Base-by-base conservation (phyloP, 2,888 invertebrate genomes). In the Camponotus fellah region DNA sequence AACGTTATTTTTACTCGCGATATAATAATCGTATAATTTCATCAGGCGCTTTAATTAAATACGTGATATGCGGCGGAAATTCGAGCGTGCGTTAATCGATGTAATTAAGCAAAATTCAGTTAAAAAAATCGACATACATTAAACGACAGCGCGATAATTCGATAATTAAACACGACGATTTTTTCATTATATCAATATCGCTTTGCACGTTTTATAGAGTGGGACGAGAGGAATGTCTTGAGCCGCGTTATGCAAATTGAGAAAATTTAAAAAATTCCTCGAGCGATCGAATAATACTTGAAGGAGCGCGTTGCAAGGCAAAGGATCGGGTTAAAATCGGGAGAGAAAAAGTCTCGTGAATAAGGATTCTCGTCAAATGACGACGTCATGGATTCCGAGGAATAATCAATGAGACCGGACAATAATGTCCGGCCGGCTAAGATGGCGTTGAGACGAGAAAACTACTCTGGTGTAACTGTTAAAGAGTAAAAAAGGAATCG, bases 391-490 rank as follows among this genome's bases (percentile, higher is more conserved):
- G 68, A 82, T 65, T 65, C 56, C 53, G 84, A 77, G 64, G 84
- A 87, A 90, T 90, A 88, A 88, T 91, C 91, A 89, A 91, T 90
- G 91, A 91, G 86, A 85, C 85, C 62, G 85, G 75, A 87, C 88
- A 90, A 91, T 91, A 91, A 93, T 93, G 92, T 93, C 92, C 89
- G 90, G 84, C 83, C 87, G 87, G 84, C 93, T 93, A 93, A 93
- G 93, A 93, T 94, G 94, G 94, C 94, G 94, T 92, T 91, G 92
- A 91, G 91, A 91, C 93, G 92, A 93, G 93, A 93, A 93, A 92
- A 92, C 92, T 91, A 87, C 90, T 88, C 81, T n/a, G 89, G 87
- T 90, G 90, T 91, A 92, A 92, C 88, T 86, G 91, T 91, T 92
- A 91, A 92, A 90, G 85, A 91, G 85, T 83, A 87, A 88, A 75